Conservation (phyloP, 2,888 invertebrate species). For the Pseudococcus viburni region DNA sequence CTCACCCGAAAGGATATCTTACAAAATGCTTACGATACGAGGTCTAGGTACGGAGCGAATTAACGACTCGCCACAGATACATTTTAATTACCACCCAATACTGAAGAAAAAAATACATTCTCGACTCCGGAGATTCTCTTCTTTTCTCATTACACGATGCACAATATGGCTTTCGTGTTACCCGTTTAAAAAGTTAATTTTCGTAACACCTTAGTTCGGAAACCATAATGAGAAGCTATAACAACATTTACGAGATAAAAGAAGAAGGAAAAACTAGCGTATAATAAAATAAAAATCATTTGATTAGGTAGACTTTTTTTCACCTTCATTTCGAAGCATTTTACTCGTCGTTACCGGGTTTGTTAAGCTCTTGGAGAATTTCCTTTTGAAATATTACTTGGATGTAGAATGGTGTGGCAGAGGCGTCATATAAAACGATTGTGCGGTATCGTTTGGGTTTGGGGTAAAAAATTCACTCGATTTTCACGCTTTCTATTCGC, state of each 20-base stretch:
- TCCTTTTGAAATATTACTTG: conserved; percentile 27
- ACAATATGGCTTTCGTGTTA: not conserved
- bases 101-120: not conserved
- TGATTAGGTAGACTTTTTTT: not conserved
- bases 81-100: conserved; percentile 50
- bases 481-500: conserved; percentile 33
- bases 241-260: conserved; percentile 12
- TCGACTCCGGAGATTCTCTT: not conserved
- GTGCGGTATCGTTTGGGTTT: conserved; percentile 27
- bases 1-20: not conserved
- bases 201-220: not conserved
- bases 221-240: conserved; percentile 18
- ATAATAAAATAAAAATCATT: conserved; percentile 7
- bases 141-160: not conserved
- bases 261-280: not conserved
- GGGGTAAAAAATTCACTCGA: not conserved
- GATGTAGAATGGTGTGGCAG: not conserved
- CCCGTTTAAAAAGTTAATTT: conserved; percentile 6
- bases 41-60: not conserved
- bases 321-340: not conserved
- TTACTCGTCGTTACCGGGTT: not conserved
- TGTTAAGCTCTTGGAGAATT: not conserved
- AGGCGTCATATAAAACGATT: not conserved
- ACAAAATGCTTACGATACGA: not conserved
- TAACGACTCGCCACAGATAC: not conserved